Evolutionary conservation across 2,888 invertebrate genomes (phyloP).

Genomic region (Nowickia ferox): DNA sequence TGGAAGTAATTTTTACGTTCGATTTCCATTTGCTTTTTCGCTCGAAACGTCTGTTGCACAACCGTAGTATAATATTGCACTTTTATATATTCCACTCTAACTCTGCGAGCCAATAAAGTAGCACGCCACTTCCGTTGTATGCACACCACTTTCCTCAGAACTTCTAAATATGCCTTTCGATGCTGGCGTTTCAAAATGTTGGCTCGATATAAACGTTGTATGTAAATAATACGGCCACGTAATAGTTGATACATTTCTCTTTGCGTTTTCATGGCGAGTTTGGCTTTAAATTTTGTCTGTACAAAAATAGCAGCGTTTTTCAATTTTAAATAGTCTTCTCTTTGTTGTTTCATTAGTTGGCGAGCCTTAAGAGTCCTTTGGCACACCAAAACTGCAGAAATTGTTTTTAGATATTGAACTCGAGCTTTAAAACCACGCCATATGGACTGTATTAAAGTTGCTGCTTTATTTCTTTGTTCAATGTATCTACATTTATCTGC

Average conservation of each 20-base stretch:
- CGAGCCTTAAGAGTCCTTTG: constrained; percentile 79
- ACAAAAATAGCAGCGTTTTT: constrained; percentile 68
- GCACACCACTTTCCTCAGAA: constrained; percentile 75
- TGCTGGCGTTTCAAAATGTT: constrained; percentile 72
- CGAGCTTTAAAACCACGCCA: constrained; percentile 80
- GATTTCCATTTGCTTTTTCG: constrained; percentile 76
- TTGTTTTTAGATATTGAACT: constrained; percentile 71
- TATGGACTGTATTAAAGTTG: constrained; percentile 81
- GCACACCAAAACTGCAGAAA: constrained; percentile 73
- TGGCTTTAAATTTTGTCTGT: constrained; percentile 77
- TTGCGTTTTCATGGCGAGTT: constrained; percentile 73
- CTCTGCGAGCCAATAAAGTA: constrained; percentile 75
- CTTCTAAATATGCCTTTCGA: constrained; percentile 68
- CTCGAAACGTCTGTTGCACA: constrained; percentile 79
- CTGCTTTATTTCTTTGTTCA: constrained; percentile 75
- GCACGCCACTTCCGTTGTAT: constrained; percentile 81
- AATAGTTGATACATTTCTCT: constrained; percentile 72
- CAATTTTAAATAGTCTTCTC: constrained; percentile 73
- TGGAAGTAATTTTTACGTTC: constrained; percentile 74
- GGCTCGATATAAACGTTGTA: constrained; percentile 79
- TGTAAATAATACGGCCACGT: constrained; percentile 74
- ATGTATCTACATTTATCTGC: constrained; percentile 79
- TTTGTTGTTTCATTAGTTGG: constrained; percentile 74
- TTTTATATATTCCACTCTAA: constrained; percentile 77
- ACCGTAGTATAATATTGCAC: constrained; percentile 74